These are phyloP conservation scores for Sinocyclocheilus anophthalmus DNA, from an alignment of 2,113 vertebrate genomes.

Conservation along the genomic window DNA sequence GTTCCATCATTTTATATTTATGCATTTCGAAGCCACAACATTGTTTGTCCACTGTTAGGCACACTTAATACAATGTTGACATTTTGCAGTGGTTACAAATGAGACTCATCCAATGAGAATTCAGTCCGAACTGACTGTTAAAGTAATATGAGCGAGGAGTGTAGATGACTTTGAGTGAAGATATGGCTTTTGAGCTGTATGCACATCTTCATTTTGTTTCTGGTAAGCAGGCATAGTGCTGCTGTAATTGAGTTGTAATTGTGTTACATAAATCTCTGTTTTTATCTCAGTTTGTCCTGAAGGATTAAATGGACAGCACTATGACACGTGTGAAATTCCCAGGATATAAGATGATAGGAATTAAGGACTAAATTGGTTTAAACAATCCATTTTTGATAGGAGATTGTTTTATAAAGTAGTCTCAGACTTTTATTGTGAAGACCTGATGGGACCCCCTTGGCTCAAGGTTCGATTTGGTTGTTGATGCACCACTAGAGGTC, in stretches of 20 bases:
- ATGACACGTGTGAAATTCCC: slow-evolving; percentile 14
- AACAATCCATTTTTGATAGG: slow-evolving; percentile 66
- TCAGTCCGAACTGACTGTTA: background rate
- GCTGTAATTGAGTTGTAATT: slow-evolving; percentile 4
- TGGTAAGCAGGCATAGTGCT: slow-evolving; percentile 4
- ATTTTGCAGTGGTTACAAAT: background rate
- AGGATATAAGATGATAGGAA: slow-evolving; percentile 71
- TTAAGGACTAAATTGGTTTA: slow-evolving; percentile 72
- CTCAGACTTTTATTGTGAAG: background rate
- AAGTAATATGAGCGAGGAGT: no score
- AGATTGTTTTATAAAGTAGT: background rate
- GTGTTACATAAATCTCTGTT: slow-evolving; percentile 30
- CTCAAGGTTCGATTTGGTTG: background rate
- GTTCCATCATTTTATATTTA: background rate
- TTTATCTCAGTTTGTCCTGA: background rate
- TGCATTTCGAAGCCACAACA: background rate
- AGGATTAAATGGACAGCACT: background rate
- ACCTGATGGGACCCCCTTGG: background rate
- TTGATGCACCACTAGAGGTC: slow-evolving; percentile 49
- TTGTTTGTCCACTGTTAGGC: no score
- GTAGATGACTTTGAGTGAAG: background rate
- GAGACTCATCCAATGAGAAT: background rate
- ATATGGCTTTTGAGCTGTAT: background rate
- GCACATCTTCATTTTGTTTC: slow-evolving; percentile 7
- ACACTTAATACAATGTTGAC: background rate